Percentiles rank a stretch among this genome's conserved stretches.
phyloP scores from a whole-genome alignment of 2,797 vertebrate species.

The Typhlichthys subterraneus region DNA sequence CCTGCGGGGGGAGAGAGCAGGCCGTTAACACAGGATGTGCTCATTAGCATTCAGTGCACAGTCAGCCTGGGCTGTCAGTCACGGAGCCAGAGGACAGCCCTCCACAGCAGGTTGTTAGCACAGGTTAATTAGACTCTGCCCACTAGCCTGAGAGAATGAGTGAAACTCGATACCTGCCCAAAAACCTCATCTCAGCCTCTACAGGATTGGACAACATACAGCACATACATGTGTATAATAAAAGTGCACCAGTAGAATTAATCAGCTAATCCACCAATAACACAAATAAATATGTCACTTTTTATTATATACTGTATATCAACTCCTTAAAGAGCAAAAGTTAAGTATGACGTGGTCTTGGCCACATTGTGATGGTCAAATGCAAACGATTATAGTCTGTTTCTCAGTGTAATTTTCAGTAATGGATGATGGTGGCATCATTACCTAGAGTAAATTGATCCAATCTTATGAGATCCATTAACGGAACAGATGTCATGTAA shows the following conservation, averaged over 20 bases:
- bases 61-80: conserved; percentile 42
- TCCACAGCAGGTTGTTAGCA: conserved; percentile 10
- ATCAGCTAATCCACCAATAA: conserved; percentile 9
- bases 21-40: conserved; percentile 32
- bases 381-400: conserved; percentile 1
- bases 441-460: conserved; percentile 51
- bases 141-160: conserved; percentile 21
- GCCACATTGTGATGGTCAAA: too few relatives aligned
- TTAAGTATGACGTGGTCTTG: too few relatives aligned
- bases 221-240: neutral
- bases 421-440: conserved; percentile 27
- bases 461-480: conserved; percentile 58
- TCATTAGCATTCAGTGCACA: conserved; percentile 40
- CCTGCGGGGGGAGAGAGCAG: conserved; percentile 63
- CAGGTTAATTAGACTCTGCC: conserved; percentile 27
- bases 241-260: neutral
- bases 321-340: too few relatives aligned
- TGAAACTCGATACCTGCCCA: conserved; percentile 4
- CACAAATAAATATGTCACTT: neutral
- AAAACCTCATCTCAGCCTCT: conserved; percentile 12
- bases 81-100: conserved; percentile 25
- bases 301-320: too few relatives aligned
- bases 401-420: conserved; percentile 29
- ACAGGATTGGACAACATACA: conserved; percentile 2
- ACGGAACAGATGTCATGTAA: conserved; percentile 61